A percentile compares a stretch with the other conserved stretches of the same genome.
These are phyloP conservation scores for Tipula vernalis DNA, from an alignment of 2,888 invertebrate genomes.

Conservation along the genomic window DNA sequence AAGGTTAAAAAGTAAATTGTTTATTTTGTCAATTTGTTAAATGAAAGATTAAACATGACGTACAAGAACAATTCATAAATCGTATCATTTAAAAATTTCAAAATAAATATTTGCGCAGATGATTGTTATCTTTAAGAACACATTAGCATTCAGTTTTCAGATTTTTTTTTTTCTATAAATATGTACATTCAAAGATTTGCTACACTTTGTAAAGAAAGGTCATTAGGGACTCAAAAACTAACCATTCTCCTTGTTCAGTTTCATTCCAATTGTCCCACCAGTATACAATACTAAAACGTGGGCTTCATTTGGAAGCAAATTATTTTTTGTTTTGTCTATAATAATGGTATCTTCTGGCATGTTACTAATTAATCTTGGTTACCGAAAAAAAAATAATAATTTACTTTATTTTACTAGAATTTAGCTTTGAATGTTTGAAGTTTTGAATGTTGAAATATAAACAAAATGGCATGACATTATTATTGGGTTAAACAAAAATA, in stretches of 20 bases:
- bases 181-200: too few species aligned
- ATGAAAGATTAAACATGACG: not conserved
- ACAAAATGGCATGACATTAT: not conserved
- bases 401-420: not conserved
- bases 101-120: not conserved
- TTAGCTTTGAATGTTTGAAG: not conserved
- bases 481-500: not conserved
- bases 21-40: not conserved
- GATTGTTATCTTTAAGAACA: not conserved
- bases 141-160: not conserved
- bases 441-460: not conserved
- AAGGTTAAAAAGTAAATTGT: not conserved
- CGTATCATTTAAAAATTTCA: not conserved
- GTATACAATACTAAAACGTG: conserved; percentile 82
- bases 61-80: too few species aligned
- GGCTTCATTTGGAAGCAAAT: conserved; percentile 32
- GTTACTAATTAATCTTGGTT: not conserved
- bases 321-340: not conserved
- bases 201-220: too few species aligned
- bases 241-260: conserved; percentile 68
- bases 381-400: not conserved
- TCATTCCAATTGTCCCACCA: conserved; percentile 96
- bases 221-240: conserved; percentile 15
- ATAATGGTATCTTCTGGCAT: not conserved
- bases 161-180: too few species aligned